Base-by-base conservation (phyloP, 2,888 invertebrate genomes). In the Leuctra nigra region DNA sequence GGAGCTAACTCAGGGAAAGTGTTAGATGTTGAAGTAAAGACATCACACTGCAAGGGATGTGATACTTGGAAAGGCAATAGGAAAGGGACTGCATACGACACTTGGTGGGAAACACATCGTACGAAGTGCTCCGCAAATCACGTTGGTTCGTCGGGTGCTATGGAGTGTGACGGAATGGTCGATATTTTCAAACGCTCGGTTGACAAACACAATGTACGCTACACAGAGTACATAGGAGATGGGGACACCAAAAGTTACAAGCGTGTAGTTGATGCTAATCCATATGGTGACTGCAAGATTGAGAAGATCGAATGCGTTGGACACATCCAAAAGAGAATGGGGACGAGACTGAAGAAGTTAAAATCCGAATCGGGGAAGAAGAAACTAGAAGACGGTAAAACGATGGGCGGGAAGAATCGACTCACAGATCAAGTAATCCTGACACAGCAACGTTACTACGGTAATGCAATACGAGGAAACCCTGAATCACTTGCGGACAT, bases 251-350 rank as follows among this genome's bases (percentile, higher is more conserved):
- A n/a, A 50, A 53, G 53, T 16, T 60, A 55, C 46, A 47, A 55
- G 25, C 46, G 25, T 1, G 39, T 59, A 20, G 36, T 62, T 2
- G 57, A 57, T 39, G 7, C 39, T 24, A 58, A 61, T 53, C 62
- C 61, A 9, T 61, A 63, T 59, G 38, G 58, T 33, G 47, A 59
- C 57, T 18, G 25, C 50, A 14, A 16, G 29, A 59, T 63, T n/a
- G 50, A n/a, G 1, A 61, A 63, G 55, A 58, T 14, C 39, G 59
- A 61, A 25, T 60, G 61, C 50, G 36, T 61, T 4, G 46, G 59
- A 4, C 62, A 63, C 41, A 60, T 62, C 4, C 53, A 63, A 47
- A 62, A 63, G 33, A n/a, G 63, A 16, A 63, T 62, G 62, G 61
- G 60, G 16, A 62, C 58, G 14, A 56, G 61, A 18, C 53, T 63